Percentiles rank a stretch among this genome's conserved stretches.
Conservation (phyloP, 2,888 invertebrate species). For the Metalampra italica region DNA sequence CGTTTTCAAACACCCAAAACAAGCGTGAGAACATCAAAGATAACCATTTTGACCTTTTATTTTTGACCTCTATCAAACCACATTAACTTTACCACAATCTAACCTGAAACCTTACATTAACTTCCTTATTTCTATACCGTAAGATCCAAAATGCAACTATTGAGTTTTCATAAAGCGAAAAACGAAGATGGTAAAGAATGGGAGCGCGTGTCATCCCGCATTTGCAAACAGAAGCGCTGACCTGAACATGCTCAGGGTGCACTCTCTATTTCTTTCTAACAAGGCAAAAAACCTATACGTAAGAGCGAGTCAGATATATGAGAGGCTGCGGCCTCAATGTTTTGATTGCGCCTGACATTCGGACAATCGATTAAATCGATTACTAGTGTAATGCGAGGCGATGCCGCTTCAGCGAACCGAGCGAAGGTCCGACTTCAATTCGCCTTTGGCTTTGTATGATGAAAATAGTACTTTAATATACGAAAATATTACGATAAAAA, state of each 20-base stretch:
- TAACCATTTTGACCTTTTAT: constrained; percentile 57
- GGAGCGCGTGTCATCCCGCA: constrained; percentile 63
- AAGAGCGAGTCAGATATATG: not conserved
- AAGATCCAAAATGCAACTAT: too few relatives aligned
- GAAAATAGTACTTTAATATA: too few relatives aligned
- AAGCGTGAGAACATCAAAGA: constrained; percentile 64
- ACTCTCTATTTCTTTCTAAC: not conserved
- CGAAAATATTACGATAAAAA: too few relatives aligned
- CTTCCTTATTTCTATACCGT: not conserved
- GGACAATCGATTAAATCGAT: constrained; percentile 73
- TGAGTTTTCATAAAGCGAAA: not conserved
- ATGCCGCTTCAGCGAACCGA: constrained; percentile 32
- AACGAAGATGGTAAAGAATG: constrained; percentile 32
- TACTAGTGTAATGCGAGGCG: constrained; percentile 66
- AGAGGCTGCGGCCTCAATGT: constrained; percentile 33
- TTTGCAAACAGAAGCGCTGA: constrained; percentile 72
- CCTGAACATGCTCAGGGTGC: constrained; percentile 35
- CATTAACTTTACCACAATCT: constrained; percentile 26
- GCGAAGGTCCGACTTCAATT: not conserved
- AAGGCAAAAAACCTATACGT: not conserved
- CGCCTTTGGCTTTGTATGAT: not conserved
- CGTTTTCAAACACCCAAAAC: constrained; percentile 28
- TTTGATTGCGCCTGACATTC: constrained; percentile 75
- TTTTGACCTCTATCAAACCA: constrained; percentile 56
- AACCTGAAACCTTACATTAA: constrained; percentile 14